Base-by-base conservation (phyloP, 2,113 vertebrate species). In the Casuarius casuarius region DNA sequence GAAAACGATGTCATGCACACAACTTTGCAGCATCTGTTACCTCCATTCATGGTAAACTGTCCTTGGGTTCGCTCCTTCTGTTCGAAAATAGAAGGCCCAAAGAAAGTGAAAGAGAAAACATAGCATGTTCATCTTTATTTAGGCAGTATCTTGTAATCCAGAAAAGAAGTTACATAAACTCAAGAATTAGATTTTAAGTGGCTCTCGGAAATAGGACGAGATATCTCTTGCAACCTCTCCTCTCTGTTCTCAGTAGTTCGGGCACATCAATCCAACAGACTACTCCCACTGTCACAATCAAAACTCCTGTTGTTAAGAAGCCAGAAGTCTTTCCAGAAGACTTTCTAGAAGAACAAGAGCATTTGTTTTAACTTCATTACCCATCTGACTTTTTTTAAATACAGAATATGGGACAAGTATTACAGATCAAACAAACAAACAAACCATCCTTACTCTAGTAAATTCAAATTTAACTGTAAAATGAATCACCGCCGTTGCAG, bases 11-110 rank as follows among this genome's bases (percentile, higher is more conserved):
- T 18, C 56, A 73, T 3, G 7, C 40, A 48, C 6, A 59, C 5
- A 96, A 62, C 35, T 90, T 52, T 49, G 49, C 35, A 38, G 65
- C 40, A 89, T 82, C 67, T 89, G 71, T 76, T 84, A 58, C 70
- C 44, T 73, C 67, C 66, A 22, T 48, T 75, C 67, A 56, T 17
- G 25, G 56, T 42, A 86, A 48, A 73, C 9, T 94, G 89, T 25
- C 72, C 35, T 46, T 2, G 4, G 84, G 54, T 86, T 87, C 77
- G 31, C 40, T 85, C 26, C 31, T 90, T 33, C 38, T 49, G 31
- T 56, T 66, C 87, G 72, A 87, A 96, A 96, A 66, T 19, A 89
- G 80, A 92, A 92, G 35, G 35, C 62, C 42, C 40, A 89, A 89
- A 94, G 15, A 85, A n/a, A 72, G 9, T 29, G 35, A 81, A 76